These are phyloP conservation scores for Danaus chrysippus DNA, from an alignment of 2,888 invertebrate species.

Conservation along the genomic window DNA sequence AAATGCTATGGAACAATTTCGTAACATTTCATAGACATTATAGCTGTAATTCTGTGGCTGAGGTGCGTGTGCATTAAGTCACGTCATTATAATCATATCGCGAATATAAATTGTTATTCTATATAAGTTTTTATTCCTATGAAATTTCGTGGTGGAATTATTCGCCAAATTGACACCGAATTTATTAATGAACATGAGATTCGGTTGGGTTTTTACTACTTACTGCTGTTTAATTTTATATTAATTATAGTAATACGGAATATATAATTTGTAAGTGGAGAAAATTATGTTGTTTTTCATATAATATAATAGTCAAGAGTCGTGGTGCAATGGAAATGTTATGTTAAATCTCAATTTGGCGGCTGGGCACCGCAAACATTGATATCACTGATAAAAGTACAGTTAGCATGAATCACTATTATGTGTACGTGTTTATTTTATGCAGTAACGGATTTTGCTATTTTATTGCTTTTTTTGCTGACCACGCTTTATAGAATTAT, in stretches of 20 bases:
- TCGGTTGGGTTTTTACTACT: too few species aligned
- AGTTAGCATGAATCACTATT: constrained; percentile 50
- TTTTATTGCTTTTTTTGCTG: not conserved
- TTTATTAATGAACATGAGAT: too few species aligned
- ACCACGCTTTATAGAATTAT: not conserved
- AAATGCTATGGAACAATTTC: constrained; percentile 33
- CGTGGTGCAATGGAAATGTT: constrained; percentile 26
- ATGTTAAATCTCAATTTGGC: constrained; percentile 32
- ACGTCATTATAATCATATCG: constrained; percentile 1
- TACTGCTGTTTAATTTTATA: too few species aligned
- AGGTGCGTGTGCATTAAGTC: constrained; percentile 19
- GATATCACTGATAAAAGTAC: constrained; percentile 41
- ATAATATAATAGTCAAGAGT: not conserved
- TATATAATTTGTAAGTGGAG: not conserved
- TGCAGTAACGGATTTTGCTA: not conserved
- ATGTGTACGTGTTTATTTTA: constrained; percentile 28
- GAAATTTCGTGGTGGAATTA: too few species aligned
- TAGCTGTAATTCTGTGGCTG: constrained; percentile 30
- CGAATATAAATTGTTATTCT: not conserved
- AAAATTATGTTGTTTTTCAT: not conserved
- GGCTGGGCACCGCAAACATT: constrained; percentile 33
- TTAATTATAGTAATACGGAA: too few species aligned
- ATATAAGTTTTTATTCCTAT: too few species aligned
- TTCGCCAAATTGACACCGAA: too few species aligned
- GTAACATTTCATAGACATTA: constrained; percentile 33